Evolutionary conservation across 2,113 vertebrate species (phyloP).

Genomic region (Eubucco bourcierii): DNA sequence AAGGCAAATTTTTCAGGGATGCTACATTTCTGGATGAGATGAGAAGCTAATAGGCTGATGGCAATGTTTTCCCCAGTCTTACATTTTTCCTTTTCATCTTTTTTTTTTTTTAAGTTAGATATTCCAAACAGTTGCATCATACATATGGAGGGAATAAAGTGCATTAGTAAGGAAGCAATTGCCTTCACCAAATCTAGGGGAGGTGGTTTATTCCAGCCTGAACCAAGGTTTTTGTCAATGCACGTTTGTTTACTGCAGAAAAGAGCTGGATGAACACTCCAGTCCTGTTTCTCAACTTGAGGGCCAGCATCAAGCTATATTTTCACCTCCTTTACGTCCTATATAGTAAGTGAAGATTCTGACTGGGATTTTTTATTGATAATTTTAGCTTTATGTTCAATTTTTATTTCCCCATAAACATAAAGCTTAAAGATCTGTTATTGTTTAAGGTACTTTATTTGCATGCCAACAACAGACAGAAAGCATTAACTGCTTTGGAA

Average conservation of each 20-base stretch:
- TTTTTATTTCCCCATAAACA: background rate
- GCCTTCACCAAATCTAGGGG: background rate
- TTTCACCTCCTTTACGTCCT: background rate
- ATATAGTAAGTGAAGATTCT: background rate
- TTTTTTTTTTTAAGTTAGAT: background rate
- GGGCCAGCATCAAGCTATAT: rapidly evolving
- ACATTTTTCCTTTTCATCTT: too few relatives aligned
- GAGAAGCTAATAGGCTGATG: background rate
- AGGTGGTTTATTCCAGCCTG: background rate
- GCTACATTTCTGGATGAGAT: background rate
- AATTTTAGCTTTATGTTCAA: background rate
- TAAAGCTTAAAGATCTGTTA: background rate
- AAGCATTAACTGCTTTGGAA: background rate
- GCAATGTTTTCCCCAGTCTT: background rate
- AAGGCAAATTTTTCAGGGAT: background rate
- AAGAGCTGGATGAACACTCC: background rate
- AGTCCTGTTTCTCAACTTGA: background rate
- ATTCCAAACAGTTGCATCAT: background rate
- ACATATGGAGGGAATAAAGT: background rate
- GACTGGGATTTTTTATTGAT: background rate
- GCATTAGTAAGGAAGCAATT: background rate
- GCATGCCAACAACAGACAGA: background rate
- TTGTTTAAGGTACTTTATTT: background rate
- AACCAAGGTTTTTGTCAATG: background rate
- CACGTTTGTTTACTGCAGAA: background rate